Evolutionary conservation across 2,797 vertebrate species (phyloP).

Genomic region (Catamblyrhynchus diadema): DNA sequence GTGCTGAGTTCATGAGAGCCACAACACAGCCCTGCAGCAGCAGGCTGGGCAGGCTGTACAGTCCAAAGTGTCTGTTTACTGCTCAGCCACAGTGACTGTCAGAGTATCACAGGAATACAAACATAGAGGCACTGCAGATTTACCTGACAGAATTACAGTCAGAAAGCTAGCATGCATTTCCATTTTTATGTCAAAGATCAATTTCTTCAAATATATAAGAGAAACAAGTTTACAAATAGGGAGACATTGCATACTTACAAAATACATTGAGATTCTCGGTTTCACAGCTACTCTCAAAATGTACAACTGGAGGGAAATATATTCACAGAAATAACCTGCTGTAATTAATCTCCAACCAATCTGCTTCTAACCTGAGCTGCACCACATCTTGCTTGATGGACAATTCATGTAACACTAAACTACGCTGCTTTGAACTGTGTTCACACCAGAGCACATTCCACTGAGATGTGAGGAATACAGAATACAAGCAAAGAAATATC

Average conservation of each 20-base stretch:
- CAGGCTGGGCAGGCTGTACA: not conserved
- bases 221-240: not conserved
- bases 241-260: not conserved
- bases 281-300: not conserved
- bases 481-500: not conserved
- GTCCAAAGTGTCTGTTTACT: not conserved
- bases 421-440: not conserved
- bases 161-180: not conserved
- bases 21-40: not conserved
- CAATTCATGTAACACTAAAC: rapidly evolving
- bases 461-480: not conserved
- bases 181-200: not conserved
- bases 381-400: not conserved
- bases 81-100: not conserved
- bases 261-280: not conserved
- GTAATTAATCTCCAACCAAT: not conserved
- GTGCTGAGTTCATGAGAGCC: not conserved
- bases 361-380: not conserved
- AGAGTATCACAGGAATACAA: not conserved
- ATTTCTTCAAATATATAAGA: not conserved
- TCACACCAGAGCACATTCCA: not conserved
- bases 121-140: not conserved
- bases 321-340: not conserved
- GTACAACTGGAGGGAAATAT: not conserved
- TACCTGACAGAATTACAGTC: not conserved